Conservation (phyloP, 2,888 invertebrate genomes). For the Lasioglossum zephyrum region DNA sequence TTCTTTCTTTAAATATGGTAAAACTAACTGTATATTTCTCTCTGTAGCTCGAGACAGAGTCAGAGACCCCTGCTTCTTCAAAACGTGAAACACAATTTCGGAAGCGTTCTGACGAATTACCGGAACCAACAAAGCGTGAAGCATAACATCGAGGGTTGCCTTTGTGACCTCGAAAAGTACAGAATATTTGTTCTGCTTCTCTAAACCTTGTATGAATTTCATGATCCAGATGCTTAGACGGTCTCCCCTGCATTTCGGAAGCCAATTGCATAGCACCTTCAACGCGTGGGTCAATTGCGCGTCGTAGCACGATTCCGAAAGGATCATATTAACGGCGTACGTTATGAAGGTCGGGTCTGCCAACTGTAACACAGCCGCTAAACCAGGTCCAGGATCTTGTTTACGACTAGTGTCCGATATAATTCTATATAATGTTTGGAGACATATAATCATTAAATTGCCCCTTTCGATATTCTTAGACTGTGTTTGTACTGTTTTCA, state of each 20-base stretch:
- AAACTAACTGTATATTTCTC: constrained; percentile 82
- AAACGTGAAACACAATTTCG: constrained; percentile 88
- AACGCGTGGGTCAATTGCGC: constrained; percentile 87
- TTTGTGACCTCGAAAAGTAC: constrained; percentile 88
- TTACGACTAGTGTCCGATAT: constrained; percentile 86
- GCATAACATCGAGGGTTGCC: constrained; percentile 87
- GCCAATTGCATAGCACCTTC: constrained; percentile 89
- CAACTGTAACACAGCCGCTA: constrained; percentile 87
- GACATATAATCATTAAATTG: constrained; percentile 86
- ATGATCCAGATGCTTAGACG: constrained; percentile 89
- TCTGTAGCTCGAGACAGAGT: constrained; percentile 87
- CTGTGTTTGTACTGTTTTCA: constrained; percentile 65
- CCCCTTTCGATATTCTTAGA: constrained; percentile 71
- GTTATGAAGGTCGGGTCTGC: constrained; percentile 83
- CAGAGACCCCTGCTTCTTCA: constrained; percentile 87
- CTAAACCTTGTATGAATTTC: constrained; percentile 88
- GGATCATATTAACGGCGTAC: constrained; percentile 84
- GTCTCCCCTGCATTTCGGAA: constrained; percentile 87
- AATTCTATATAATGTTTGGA: constrained; percentile 87
- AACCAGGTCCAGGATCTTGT: constrained; percentile 86
- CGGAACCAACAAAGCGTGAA: constrained; percentile 86
- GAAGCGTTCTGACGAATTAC: constrained; percentile 86
- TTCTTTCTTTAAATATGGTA: constrained; percentile 86
- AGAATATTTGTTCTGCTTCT: constrained; percentile 85
- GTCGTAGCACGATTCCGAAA: constrained; percentile 83